Evolutionary conservation across 2,888 invertebrate species (phyloP), one percentile per base, ranked within the genome.

Genomic region (Chloroclystis v-ata): DNA sequence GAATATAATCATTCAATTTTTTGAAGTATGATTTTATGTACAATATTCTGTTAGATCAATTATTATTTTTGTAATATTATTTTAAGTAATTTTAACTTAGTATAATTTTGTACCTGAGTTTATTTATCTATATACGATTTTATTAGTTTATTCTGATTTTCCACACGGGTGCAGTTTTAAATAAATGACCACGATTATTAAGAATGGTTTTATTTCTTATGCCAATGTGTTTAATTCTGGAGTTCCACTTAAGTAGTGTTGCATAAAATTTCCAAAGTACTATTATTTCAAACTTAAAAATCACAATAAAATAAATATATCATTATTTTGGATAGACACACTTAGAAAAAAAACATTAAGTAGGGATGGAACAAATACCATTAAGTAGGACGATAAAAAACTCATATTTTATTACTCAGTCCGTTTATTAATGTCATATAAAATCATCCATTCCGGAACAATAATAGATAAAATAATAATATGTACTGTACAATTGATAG

Each of bases 341-440:
- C n/a, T n/a, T n/a, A n/a, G n/a, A n/a, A n/a, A n/a, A n/a, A n/a
- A n/a, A n/a, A n/a, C n/a, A n/a, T 13, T 6, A 30, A 14, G 30
- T 30, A 32, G 4, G 14, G 13, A 14, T 13, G 2, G 3, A 11
- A 10, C 8, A 26, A 26, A n/a, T n/a, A n/a, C n/a, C n/a, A n/a
- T n/a, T n/a, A n/a, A n/a, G n/a, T n/a, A n/a, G n/a, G n/a, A n/a
- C n/a, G n/a, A n/a, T n/a, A 56, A 49, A 5, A 13, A 24, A 25
- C 11, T 35, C n/a, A n/a, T n/a, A n/a, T n/a, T 37, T 53, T 28
- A 72, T 75, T 72, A 81, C 73, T 86, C 85, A 78, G 77, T 82
- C 75, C 77, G 69, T 82, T 82, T 79, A 81, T 80, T 84, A 82
- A 78, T 82, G 83, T 83, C 82, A 84, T 82, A 78, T 82, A 80